Evolutionary conservation across 2,797 vertebrate species (phyloP), one percentile per base, ranked within the genome.

Genomic region (Oryzias sinensis): DNA sequence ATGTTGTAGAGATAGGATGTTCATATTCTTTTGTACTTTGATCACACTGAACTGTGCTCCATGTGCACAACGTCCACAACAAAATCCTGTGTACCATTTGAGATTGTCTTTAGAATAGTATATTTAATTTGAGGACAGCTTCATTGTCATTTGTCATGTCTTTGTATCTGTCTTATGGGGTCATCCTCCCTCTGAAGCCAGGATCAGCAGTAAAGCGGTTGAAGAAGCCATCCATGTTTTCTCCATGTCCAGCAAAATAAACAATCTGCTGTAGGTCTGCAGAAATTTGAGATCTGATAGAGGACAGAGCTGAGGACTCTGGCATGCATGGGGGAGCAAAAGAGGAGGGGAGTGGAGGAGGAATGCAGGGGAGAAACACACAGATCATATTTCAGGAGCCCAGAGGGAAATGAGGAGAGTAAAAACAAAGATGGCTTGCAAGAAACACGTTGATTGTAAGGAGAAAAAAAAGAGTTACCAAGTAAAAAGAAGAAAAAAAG

Each of bases 211-310:
- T 86, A 88, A 91, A 90, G 59, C 76, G 87, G 86, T 77, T 79
- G 84, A 84, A 67, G 56, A 72, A 83, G 75, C 77, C 82, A 83
- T 72, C 79, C 77, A 51, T 70, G 81, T 79, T 85, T 85, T 74
- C 83, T 77, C 76, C 68, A 60, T 67, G 79, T 85, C 84, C 77
- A 75, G 88, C 85, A 93, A 93, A 65, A 90, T 92, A 95, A 96
- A 95, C 93, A 94, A 79, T 93, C 85, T 90, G 93, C 92, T 95
- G 93, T 94, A 94, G 94, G 93, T 95, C 94, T 90, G 76, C 85
- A 89, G 83, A 90, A 84, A 89, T 83, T 71, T 75, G 85, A 89
- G 87, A 91, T 80, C 87, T 89, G 86, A 81, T 82, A 77, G 86
- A 91, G 82, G 79, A 75, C 81, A 82, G 84, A 82, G 70, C 51